Evolutionary conservation across 2,797 vertebrate genomes (phyloP).

Genomic region (Salarias fasciatus): DNA sequence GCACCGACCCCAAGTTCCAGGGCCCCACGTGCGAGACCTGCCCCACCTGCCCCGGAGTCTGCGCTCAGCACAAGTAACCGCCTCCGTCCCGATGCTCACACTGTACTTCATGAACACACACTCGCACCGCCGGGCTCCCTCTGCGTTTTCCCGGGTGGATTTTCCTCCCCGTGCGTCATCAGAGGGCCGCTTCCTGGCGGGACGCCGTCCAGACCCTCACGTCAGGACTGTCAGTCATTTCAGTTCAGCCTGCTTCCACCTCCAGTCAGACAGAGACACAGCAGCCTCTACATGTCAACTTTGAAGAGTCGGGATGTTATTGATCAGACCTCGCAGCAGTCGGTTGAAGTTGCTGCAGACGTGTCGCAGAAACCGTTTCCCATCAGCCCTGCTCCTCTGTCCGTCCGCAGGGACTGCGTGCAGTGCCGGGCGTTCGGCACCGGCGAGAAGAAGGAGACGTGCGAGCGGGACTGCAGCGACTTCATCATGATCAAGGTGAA

Average conservation of each 20-base stretch:
- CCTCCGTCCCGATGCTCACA: no score
- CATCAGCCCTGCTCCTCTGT: no score
- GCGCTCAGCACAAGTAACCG: slow-evolving; percentile 92
- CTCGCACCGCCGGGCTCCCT: not conserved
- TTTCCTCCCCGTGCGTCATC: not conserved
- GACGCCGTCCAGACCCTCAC: no score
- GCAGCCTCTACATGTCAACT: no score
- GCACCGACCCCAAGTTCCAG: slow-evolving; percentile 94
- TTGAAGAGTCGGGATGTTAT: no score
- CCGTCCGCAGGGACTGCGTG: slow-evolving; percentile 88
- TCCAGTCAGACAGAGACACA: no score
- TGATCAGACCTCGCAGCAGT: no score
- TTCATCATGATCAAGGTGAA: slow-evolving; percentile 88
- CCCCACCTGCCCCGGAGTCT: slow-evolving; percentile 95
- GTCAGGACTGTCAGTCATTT: no score
- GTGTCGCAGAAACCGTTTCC: no score
- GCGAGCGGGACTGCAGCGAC: slow-evolving; percentile 84
- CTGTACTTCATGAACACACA: no score
- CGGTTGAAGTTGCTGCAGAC: no score
- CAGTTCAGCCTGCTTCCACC: no score
- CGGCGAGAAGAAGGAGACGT: slow-evolving; percentile 91
- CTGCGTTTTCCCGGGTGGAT: not conserved
- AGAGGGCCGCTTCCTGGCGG: not conserved
- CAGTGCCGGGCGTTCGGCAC: slow-evolving; percentile 92
- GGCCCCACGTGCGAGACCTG: slow-evolving; percentile 96